Evolutionary conservation across 2,888 invertebrate genomes (phyloP), one percentile per base, ranked within the genome.

Genomic region (Spodoptera littoralis): DNA sequence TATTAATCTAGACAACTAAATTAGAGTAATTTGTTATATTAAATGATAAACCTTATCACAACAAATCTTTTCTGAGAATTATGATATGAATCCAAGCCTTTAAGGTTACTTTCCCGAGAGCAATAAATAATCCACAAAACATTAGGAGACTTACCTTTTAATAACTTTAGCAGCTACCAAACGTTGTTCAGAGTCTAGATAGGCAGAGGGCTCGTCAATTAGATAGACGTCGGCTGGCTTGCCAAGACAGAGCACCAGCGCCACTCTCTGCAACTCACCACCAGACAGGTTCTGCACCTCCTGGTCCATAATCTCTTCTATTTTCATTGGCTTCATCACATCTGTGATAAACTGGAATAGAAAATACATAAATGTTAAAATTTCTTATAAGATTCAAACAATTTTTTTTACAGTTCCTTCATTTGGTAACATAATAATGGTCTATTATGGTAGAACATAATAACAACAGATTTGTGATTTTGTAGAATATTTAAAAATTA

Each of bases 161-260:
- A 99, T 99, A 85, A 99, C 99, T 96, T 99, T 99, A 80, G 99
- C 99, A 69, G 99, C 99, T 65, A 99, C 98, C 59, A 99, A 96
- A 98, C 99, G 99, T 94, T 99, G 99, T 88, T 99, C 99, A 4
- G 99, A 99, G 93, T 99, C 99, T 71, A 99, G 95, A 92, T 99
- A 99, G 50, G 99, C 99, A 12, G 99, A 99, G 0, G 99, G 99
- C 92, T 99, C 99, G 87, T 99, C 99, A 81, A 99, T 98, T 24
- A 99, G 96, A 92, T 99, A 99, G 4, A 99, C 99, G 92, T 99
- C 99, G 0, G 99, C 99, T 0, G 99, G 99, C 91, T 99, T 99
- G 52, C 99, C 99, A 22, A 99, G 95, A 86, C 99, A 99, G 18
- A 99, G 96, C 59, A 98, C 98, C 88, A 99, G 91, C 0, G 99